phyloP scores from a whole-genome alignment of 2,888 invertebrate species.

The Falcaria lacertinaria region DNA sequence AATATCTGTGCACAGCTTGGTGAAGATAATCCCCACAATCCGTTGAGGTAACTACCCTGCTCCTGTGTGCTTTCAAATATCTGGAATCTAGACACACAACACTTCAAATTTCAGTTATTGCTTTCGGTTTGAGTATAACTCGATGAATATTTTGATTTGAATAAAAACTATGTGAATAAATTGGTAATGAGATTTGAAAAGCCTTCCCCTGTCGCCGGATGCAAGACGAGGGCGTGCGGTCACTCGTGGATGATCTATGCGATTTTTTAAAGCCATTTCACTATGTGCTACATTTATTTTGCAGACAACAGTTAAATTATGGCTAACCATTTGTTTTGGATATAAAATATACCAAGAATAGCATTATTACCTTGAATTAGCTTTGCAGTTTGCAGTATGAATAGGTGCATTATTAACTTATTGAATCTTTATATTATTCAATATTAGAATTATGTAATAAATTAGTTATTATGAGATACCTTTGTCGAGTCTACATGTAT shows the following conservation, averaged over 20 bases:
- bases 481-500: too few species aligned
- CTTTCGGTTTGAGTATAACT: constrained; percentile 5
- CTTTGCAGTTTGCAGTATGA: too few species aligned
- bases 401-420: too few species aligned
- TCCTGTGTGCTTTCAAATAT: constrained; percentile 17
- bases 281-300: constrained; percentile 49
- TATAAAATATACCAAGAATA: constrained; percentile 3
- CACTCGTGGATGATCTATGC: constrained; percentile 65
- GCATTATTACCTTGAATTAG: constrained; percentile 1
- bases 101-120: constrained; percentile 26
- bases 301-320: constrained; percentile 32
- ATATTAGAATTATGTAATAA: too few species aligned
- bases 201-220: constrained; percentile 39
- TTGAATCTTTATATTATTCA: too few species aligned
- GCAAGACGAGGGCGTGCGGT: constrained; percentile 36
- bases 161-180: constrained; percentile 35
- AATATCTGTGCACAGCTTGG: constrained; percentile 28
- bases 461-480: too few species aligned
- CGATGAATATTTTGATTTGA: too few species aligned
- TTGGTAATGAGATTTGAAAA: constrained; percentile 52
- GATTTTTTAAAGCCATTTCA: constrained; percentile 57
- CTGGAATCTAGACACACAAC: constrained; percentile 14
- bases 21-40: constrained; percentile 26
- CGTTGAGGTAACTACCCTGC: constrained; percentile 11
- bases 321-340: constrained; percentile 21